Conservation (phyloP, 1,140 invertebrate genomes). For the Bathynomus jamesi region DNA sequence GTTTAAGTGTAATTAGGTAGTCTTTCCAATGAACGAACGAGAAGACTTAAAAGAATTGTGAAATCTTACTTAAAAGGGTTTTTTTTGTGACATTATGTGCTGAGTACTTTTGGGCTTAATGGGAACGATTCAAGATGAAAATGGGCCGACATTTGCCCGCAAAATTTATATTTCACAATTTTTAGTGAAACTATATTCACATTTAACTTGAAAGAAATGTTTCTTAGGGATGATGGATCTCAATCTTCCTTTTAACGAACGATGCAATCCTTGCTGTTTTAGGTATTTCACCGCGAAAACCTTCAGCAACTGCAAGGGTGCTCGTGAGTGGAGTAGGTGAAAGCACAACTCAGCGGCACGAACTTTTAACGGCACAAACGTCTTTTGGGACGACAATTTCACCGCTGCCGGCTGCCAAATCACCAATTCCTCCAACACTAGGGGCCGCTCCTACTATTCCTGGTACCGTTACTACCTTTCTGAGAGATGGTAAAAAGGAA, state of each 20-base stretch:
- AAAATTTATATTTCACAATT: no score
- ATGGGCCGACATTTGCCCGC: no score
- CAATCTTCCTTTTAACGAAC: no score
- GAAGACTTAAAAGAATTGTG: no score
- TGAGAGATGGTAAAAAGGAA: constrained; percentile 46
- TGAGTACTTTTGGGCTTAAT: no score
- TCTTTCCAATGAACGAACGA: no score
- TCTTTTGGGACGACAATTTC: constrained; percentile 27
- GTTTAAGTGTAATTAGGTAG: no score
- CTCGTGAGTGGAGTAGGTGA: constrained; percentile 36
- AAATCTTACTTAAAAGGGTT: no score
- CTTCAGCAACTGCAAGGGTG: constrained; percentile 27
- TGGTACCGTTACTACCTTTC: constrained; percentile 38
- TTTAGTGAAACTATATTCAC: no score
- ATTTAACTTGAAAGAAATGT: no score
- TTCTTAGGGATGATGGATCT: no score
- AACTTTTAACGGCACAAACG: constrained; percentile 26
- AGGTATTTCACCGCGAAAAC: constrained; percentile 32
- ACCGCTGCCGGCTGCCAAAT: constrained; percentile 22
- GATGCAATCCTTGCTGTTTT: constrained; percentile 15
- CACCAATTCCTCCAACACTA: constrained; percentile 21
- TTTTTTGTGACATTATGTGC: no score
- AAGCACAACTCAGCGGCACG: constrained; percentile 29
- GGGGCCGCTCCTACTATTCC: constrained; percentile 13
- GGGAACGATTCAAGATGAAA: not conserved